Percentiles rank a stretch among this genome's conserved stretches.
Evolutionary conservation across 2,797 vertebrate genomes (phyloP).

Genomic region (Acestrorhynchus altus): DNA sequence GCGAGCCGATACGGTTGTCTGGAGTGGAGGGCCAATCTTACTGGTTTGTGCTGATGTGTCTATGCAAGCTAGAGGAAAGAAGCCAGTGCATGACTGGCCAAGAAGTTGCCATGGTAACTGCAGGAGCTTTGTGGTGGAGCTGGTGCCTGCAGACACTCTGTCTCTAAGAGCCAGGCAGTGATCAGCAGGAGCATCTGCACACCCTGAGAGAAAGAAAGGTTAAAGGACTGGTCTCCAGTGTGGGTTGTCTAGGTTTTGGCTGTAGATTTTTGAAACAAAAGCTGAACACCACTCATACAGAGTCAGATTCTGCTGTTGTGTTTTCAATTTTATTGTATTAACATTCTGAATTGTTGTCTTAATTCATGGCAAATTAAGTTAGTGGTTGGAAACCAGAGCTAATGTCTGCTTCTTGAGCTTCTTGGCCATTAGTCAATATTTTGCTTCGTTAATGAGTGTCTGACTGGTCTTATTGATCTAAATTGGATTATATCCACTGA

Average conservation of each 20-base stretch:
- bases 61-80: conserved; percentile 47
- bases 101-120: conserved; percentile 66
- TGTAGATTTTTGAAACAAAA: not conserved
- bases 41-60: conserved; percentile 47
- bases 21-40: conserved; percentile 50
- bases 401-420: not conserved
- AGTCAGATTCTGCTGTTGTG: not conserved
- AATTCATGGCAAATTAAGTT: not conserved
- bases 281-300: not conserved
- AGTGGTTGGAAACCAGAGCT: not conserved
- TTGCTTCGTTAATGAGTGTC: not conserved
- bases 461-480: not conserved
- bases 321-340: not conserved
- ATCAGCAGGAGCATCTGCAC: conserved; percentile 1
- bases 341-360: not conserved
- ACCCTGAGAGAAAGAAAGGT: conserved; percentile 6
- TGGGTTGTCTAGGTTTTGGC: not conserved
- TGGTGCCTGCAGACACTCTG: conserved; percentile 37
- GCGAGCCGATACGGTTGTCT: conserved; percentile 1
- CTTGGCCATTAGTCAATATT: not conserved
- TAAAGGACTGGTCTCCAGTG: not conserved
- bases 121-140: conserved; percentile 3
- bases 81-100: conserved; percentile 59
- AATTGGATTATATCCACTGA: not conserved
- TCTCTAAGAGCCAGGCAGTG: not conserved